Conservation (phyloP, 2,113 vertebrate genomes). For the Sceloporus tristichus region DNA sequence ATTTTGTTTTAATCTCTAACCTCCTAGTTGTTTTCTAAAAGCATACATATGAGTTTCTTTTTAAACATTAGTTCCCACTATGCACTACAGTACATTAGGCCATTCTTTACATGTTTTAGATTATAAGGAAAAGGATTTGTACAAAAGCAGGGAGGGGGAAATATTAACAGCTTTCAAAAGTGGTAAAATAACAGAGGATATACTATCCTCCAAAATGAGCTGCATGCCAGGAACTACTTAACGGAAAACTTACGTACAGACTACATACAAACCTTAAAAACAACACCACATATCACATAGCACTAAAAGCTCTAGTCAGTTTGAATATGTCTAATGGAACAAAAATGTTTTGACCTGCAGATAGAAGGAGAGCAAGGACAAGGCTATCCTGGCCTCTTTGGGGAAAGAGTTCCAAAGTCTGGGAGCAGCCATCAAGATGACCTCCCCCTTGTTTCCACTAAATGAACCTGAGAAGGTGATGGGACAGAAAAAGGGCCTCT, state of each 20-base stretch:
- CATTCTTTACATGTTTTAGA: conserved; percentile 29
- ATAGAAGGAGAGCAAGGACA: too few relatives aligned
- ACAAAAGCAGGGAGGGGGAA: background rate
- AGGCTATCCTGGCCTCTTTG: too few relatives aligned
- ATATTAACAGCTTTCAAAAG: conserved; percentile 29
- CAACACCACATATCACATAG: too few relatives aligned
- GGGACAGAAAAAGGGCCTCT: too few relatives aligned
- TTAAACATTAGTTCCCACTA: conserved; percentile 13
- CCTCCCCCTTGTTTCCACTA: too few relatives aligned
- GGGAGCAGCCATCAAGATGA: too few relatives aligned
- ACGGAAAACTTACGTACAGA: background rate
- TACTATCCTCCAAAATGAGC: background rate
- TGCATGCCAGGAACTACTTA: background rate
- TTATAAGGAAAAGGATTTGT: conserved; percentile 40
- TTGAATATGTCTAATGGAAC: too few relatives aligned
- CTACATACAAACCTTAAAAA: too few relatives aligned
- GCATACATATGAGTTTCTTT: background rate
- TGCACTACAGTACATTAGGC: conserved; percentile 40
- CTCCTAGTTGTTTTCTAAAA: conserved; percentile 41
- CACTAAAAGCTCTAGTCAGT: too few relatives aligned
- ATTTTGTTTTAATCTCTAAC: background rate
- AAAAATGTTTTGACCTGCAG: too few relatives aligned
- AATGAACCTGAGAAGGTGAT: too few relatives aligned
- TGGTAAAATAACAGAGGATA: background rate
- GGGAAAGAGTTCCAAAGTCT: too few relatives aligned